phyloP scores from a whole-genome alignment of 2,888 invertebrate genomes.

The Ophioninae sp. region DNA sequence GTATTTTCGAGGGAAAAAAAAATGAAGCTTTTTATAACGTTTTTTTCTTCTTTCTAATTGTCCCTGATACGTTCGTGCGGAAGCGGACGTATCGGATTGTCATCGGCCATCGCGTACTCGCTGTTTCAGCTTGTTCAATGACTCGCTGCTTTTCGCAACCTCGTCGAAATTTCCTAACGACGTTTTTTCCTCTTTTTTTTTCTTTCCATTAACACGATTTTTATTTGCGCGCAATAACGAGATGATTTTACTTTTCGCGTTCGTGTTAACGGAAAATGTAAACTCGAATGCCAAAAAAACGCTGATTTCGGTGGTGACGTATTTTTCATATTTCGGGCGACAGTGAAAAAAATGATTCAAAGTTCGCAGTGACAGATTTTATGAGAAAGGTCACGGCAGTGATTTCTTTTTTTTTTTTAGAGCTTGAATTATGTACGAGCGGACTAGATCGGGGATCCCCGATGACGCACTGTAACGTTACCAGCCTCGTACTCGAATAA shows the following conservation, averaged over 20 bases:
- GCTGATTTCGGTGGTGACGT: not conserved
- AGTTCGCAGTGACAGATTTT: not conserved
- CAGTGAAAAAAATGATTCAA: not conserved
- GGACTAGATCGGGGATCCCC: constrained; percentile 10
- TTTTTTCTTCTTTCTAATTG: constrained; percentile 2
- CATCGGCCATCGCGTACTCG: constrained; percentile 8
- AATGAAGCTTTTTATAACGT: not conserved
- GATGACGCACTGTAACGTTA: constrained; percentile 16
- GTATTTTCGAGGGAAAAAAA: not conserved
- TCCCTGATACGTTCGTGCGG: not conserved
- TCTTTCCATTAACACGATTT: not conserved
- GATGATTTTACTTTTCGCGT: not conserved
- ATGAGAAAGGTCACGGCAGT: not conserved
- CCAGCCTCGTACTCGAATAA: not conserved
- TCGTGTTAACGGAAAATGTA: not conserved
- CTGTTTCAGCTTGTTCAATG: constrained; percentile 13
- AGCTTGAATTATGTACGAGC: not conserved
- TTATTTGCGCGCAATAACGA: not conserved
- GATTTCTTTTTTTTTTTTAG: not conserved
- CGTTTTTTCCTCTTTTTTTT: not conserved
- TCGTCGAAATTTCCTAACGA: not conserved
- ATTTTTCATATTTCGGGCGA: not conserved
- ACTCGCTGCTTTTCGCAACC: constrained; percentile 26
- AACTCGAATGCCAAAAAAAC: not conserved
- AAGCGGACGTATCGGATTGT: not conserved